Percentiles rank a stretch among this genome's conserved stretches.
These are phyloP conservation scores for Tetragonisca angustula DNA, from an alignment of 2,888 invertebrate genomes.

Conservation along the genomic window DNA sequence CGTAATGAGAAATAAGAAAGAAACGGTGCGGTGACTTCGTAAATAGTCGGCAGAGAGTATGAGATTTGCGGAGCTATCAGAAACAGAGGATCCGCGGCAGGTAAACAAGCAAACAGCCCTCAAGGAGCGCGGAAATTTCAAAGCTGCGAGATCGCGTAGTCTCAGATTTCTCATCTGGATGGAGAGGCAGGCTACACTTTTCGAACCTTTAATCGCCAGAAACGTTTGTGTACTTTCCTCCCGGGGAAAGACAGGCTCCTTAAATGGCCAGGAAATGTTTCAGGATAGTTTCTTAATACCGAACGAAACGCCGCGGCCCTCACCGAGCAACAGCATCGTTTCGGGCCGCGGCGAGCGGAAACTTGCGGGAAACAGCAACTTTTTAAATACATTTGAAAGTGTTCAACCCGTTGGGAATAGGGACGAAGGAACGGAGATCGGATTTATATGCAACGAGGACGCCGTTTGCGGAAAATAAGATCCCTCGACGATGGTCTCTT, in stretches of 20 bases:
- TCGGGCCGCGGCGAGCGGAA: background rate
- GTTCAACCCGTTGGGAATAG: background rate
- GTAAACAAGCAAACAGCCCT: background rate
- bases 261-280: conserved; percentile 27
- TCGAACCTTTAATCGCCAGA: conserved; percentile 9
- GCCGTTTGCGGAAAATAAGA: background rate
- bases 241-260: conserved; percentile 14
- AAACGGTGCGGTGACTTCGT: background rate
- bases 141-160: background rate
- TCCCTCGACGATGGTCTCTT: background rate
- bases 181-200: background rate
- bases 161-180: background rate
- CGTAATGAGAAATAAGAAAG: background rate
- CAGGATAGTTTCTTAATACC: conserved; percentile 27
- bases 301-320: conserved; percentile 10
- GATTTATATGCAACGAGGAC: background rate
- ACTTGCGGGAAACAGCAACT: conserved; percentile 9
- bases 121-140: background rate
- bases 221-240: conserved; percentile 19
- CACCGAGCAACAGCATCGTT: background rate
- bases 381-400: conserved; percentile 25
- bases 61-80: background rate
- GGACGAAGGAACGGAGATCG: background rate
- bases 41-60: background rate
- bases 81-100: background rate